A percentile compares a stretch with the other conserved stretches of the same genome.
These are phyloP conservation scores for Siniperca scherzeri DNA, from an alignment of 2,797 vertebrate species.

Conservation along the genomic window DNA sequence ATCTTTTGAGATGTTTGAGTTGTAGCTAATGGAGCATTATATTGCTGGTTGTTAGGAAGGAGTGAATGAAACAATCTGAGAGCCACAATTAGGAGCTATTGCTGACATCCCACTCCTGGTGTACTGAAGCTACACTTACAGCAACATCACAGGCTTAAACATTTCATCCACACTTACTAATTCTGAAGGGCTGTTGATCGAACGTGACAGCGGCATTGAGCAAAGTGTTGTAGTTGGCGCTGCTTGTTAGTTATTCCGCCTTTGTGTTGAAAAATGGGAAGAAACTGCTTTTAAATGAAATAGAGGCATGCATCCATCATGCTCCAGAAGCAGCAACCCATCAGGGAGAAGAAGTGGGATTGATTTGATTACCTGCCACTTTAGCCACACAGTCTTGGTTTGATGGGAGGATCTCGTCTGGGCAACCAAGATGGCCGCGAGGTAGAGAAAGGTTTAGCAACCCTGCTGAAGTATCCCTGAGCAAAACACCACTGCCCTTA, in stretches of 20 bases:
- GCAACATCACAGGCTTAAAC: conserved; percentile 20
- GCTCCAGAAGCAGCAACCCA: conserved; percentile 31
- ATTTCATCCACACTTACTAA: conserved; percentile 24
- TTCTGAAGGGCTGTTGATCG: conserved; percentile 42
- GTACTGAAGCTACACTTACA: conserved; percentile 6
- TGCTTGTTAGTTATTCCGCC: conserved; percentile 24
- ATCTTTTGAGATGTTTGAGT: conserved; percentile 46
- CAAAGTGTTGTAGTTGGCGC: conserved; percentile 28
- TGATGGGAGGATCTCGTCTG: conserved; percentile 33
- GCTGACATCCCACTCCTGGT: conserved; percentile 20
- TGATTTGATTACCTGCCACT: conserved; percentile 64
- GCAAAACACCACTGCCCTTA: not conserved
- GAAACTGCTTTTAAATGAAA: conserved; percentile 58
- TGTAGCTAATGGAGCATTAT: conserved; percentile 48
- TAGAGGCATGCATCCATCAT: conserved; percentile 46
- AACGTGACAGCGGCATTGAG: conserved; percentile 25
- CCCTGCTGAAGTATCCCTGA: not conserved
- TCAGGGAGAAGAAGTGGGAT: conserved; percentile 33
- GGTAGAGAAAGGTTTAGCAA: conserved; percentile 20
- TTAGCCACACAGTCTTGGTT: conserved; percentile 22
- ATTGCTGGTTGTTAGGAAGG: conserved; percentile 53
- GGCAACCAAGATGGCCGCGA: not conserved
- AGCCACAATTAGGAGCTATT: conserved; percentile 41
- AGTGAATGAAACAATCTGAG: conserved; percentile 39
- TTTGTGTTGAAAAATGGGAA: conserved; percentile 48